These are phyloP conservation scores for Pseudorasbora parva DNA, from an alignment of 2,113 vertebrate genomes.

Conservation along the genomic window DNA sequence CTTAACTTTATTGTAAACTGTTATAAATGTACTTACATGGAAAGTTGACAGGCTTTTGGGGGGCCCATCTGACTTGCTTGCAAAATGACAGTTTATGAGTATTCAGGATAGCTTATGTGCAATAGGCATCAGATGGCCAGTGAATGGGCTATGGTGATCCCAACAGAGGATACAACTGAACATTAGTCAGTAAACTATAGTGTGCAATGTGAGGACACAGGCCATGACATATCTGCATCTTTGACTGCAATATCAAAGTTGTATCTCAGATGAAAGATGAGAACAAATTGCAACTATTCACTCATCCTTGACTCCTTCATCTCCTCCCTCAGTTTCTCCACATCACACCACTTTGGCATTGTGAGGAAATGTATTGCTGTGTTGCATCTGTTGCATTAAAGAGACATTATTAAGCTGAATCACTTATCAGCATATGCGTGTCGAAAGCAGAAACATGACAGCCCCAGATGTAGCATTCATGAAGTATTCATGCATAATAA, in stretches of 20 bases:
- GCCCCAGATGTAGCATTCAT: constrained; percentile 76
- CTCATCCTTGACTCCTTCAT: constrained; percentile 68
- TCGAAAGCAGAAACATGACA: constrained; percentile 57
- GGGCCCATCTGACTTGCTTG: no score
- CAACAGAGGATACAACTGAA: background rate
- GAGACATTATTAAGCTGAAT: constrained; percentile 57
- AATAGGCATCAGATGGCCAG: background rate
- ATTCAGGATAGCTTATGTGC: no score
- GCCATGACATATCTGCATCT: background rate
- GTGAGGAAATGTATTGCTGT: constrained; percentile 71
- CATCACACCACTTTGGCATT: constrained; percentile 63
- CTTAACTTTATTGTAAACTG: no score
- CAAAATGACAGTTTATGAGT: no score
- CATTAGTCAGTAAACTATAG: background rate
- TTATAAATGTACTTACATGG: no score
- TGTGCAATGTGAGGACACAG: background rate
- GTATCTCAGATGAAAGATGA: background rate
- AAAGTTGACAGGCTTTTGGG: no score
- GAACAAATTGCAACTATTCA: constrained; percentile 8
- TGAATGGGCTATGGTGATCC: background rate
- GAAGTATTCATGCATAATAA: constrained; percentile 72
- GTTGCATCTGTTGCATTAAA: constrained; percentile 69
- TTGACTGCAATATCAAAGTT: constrained; percentile 12
- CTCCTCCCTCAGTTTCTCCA: constrained; percentile 39
- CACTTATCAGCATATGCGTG: constrained; percentile 54